phyloP scores from a whole-genome alignment of 2,113 vertebrate species.

The Elephantulus edwardii region DNA sequence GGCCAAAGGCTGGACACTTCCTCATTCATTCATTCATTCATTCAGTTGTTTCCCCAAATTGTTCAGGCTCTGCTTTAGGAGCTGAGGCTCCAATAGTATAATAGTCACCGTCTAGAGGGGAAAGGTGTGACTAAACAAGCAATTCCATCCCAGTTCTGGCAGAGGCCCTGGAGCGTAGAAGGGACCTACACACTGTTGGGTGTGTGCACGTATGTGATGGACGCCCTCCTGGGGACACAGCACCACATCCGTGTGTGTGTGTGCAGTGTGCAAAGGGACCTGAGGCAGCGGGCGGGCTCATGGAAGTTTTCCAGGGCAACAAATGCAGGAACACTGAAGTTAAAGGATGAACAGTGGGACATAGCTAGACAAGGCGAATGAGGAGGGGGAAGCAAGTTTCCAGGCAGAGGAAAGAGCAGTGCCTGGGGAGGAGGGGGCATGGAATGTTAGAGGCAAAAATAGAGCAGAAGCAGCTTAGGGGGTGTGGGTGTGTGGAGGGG shows the following conservation, averaged over 20 bases:
- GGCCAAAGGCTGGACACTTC: neutral
- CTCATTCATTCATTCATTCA: neutral
- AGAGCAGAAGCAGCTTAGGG: neutral
- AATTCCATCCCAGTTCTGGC: neutral
- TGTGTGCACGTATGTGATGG: neutral
- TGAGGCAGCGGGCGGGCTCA: neutral
- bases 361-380: neutral
- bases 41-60: neutral
- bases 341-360: neutral
- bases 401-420: neutral
- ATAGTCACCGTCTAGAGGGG: neutral
- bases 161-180: neutral
- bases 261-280: rapidly evolving
- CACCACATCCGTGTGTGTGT: neutral
- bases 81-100: neutral
- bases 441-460: neutral
- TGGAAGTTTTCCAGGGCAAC: neutral
- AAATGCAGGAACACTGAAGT: neutral
- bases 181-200: neutral
- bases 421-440: neutral
- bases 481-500: too few species aligned
- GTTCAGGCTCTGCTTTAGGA: neutral
- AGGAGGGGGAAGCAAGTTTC: neutral
- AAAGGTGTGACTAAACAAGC: neutral
- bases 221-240: rapidly evolving